Conservation (phyloP, 2,797 vertebrate species). For the Hypotaenidia okinawae region DNA sequence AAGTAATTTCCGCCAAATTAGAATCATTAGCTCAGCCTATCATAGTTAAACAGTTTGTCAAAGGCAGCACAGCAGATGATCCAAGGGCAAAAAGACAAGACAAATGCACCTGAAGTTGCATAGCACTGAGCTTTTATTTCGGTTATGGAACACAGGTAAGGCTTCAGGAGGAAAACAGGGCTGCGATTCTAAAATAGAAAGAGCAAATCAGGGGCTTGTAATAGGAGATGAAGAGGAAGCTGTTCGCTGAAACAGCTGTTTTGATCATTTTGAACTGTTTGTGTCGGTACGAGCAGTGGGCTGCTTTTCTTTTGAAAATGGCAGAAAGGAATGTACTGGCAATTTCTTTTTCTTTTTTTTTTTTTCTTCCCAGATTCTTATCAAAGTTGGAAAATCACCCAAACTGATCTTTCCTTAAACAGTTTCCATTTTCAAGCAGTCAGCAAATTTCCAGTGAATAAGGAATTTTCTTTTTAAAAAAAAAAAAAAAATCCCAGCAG, state of each 20-base stretch:
- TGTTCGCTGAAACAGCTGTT: conserved; percentile 33
- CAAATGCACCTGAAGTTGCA: not conserved
- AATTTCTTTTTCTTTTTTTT: conserved; percentile 1
- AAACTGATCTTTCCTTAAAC: conserved; percentile 31
- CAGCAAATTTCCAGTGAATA: conserved; percentile 50
- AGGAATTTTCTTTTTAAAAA: conserved; percentile 10
- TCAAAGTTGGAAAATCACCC: conserved; percentile 36
- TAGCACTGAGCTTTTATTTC: not conserved
- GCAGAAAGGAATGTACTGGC: conserved; percentile 62
- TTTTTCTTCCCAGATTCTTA: conserved; percentile 53
- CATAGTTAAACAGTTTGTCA: not conserved
- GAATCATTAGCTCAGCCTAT: not conserved
- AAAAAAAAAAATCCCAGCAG: not conserved
- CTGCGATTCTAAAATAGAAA: not conserved
- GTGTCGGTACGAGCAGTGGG: not conserved
- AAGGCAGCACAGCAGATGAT: not conserved
- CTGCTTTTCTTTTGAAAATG: conserved; percentile 57
- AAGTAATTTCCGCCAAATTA: not conserved
- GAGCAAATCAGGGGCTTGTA: not conserved
- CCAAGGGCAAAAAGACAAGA: not conserved
- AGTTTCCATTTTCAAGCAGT: conserved; percentile 51
- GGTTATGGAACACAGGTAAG: not conserved
- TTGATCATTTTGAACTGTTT: conserved; percentile 43
- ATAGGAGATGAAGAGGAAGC: conserved; percentile 36
- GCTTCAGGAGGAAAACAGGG: not conserved